Evolutionary conservation across 1,140 invertebrate genomes (phyloP).

Genomic region (Zaprionus vittiger): DNA sequence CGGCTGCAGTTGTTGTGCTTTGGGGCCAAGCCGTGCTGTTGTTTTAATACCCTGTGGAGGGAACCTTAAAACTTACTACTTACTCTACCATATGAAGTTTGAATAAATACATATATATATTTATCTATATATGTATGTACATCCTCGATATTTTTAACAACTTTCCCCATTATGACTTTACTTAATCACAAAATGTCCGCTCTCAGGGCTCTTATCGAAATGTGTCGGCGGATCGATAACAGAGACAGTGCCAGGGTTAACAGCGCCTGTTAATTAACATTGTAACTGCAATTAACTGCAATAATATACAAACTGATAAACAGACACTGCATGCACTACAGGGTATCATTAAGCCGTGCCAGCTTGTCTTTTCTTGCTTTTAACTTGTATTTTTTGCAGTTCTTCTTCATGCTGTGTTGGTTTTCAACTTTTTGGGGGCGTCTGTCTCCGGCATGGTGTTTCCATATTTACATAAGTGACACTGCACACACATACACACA

Average conservation of each 20-base stretch:
- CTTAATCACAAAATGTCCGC: neutral
- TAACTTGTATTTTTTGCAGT: conserved; percentile 22
- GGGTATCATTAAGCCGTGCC: neutral
- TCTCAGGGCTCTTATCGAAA: neutral
- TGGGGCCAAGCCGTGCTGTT: conserved; percentile 64
- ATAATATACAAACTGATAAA: neutral
- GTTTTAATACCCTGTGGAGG: conserved; percentile 42
- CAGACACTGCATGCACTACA: neutral
- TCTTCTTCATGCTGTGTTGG: conserved; percentile 56
- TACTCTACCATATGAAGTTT: neutral
- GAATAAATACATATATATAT: neutral
- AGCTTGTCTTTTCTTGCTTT: conserved; percentile 6
- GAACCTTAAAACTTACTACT: neutral
- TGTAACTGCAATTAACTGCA: neutral
- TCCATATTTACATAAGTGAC: conserved; percentile 81
- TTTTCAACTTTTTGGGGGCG: conserved; percentile 70
- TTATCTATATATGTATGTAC: neutral
- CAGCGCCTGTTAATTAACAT: neutral
- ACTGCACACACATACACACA: conserved; percentile 48
- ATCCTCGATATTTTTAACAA: neutral
- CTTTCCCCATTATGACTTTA: neutral
- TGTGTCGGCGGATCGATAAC: neutral
- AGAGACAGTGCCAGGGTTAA: neutral
- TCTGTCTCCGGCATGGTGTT: conserved; percentile 55
- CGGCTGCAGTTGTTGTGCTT: conserved; percentile 75